Percentiles rank a stretch among this genome's conserved stretches.
These are phyloP conservation scores for Ricordea florida DNA, from an alignment of 92 coral and sea anemone species.

Conservation along the genomic window DNA sequence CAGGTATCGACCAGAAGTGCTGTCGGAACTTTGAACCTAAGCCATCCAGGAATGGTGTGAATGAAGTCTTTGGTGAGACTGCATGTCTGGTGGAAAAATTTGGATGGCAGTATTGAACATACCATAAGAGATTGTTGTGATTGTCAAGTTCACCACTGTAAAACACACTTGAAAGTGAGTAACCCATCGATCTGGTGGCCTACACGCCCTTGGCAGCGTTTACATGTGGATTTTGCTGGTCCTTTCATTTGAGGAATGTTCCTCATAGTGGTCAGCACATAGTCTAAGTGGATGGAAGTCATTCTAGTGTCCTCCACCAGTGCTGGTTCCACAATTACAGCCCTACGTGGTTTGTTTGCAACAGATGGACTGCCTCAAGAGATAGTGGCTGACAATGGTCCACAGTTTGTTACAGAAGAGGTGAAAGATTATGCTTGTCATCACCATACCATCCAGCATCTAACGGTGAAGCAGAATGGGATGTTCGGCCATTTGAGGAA, in stretches of 20 bases:
- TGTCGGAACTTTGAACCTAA: constrained; percentile 39
- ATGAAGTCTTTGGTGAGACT: constrained; percentile 52
- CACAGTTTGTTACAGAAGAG: no score
- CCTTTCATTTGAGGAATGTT: constrained; percentile 11
- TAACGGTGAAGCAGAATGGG: no score
- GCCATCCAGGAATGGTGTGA: constrained; percentile 30
- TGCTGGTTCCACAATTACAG: no score
- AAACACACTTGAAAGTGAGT: constrained; percentile 15
- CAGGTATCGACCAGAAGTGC: not conserved
- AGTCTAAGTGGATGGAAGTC: no score
- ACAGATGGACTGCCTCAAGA: no score
- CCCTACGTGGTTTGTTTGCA: no score
- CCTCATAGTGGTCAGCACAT: constrained; percentile 38
- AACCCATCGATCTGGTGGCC: constrained; percentile 66
- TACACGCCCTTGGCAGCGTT: constrained; percentile 36
- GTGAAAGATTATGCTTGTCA: no score
- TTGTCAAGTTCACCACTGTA: constrained; percentile 14
- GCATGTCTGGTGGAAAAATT: constrained; percentile 44
- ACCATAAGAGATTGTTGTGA: constrained; percentile 28
- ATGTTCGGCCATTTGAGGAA: no score
- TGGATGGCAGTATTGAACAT: constrained; percentile 35
- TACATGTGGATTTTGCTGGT: constrained; percentile 64
- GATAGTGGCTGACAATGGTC: no score
- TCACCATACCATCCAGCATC: no score
- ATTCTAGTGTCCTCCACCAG: no score